Percentiles rank a stretch among this genome's conserved stretches.
Conservation (phyloP, 1,140 invertebrate genomes). For the Delia radicum region DNA sequence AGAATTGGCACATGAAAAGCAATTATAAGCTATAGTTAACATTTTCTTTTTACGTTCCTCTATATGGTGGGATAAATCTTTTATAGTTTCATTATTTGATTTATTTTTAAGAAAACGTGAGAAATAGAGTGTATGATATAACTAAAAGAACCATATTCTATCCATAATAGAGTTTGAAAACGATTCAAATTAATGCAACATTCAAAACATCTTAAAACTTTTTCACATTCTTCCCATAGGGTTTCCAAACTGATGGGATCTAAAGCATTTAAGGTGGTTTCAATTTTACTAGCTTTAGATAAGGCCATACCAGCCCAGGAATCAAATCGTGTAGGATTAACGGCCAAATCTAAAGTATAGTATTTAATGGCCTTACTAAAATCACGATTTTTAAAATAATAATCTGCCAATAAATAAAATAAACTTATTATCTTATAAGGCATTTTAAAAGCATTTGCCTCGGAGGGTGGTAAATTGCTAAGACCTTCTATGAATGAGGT, state of each 20-base stretch:
- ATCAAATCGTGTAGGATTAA: conserved; percentile 77
- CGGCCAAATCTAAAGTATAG: conserved; percentile 79
- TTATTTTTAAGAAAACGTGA: conserved; percentile 29
- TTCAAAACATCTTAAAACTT: conserved; percentile 35
- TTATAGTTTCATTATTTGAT: conserved; percentile 19
- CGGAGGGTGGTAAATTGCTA: conserved; percentile 59
- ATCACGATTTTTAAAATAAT: conserved; percentile 86
- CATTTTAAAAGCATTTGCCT: conserved; percentile 49
- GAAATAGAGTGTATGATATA: conserved; percentile 35
- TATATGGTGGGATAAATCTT: too few species aligned
- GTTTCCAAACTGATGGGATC: conserved; percentile 7
- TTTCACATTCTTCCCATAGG: conserved; percentile 30
- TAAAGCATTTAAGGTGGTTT: conserved; percentile 71
- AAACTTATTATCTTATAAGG: conserved; percentile 68
- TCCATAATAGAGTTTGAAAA: conserved; percentile 33
- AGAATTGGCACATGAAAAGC: conserved; percentile 29
- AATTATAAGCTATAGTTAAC: conserved; percentile 30
- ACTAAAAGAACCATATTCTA: conserved; percentile 38
- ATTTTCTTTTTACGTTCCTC: conserved; percentile 7
- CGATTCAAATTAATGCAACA: conserved; percentile 31
- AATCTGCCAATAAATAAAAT: conserved; percentile 88
- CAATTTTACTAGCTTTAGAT: conserved; percentile 76
- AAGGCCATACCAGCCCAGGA: conserved; percentile 91
- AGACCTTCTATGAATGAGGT: conserved; percentile 68
- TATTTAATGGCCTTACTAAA: conserved; percentile 76